A percentile compares a stretch with the other conserved stretches of the same genome.
phyloP scores from a whole-genome alignment of 2,797 vertebrate genomes.

The Hoplostethus mediterraneus region DNA sequence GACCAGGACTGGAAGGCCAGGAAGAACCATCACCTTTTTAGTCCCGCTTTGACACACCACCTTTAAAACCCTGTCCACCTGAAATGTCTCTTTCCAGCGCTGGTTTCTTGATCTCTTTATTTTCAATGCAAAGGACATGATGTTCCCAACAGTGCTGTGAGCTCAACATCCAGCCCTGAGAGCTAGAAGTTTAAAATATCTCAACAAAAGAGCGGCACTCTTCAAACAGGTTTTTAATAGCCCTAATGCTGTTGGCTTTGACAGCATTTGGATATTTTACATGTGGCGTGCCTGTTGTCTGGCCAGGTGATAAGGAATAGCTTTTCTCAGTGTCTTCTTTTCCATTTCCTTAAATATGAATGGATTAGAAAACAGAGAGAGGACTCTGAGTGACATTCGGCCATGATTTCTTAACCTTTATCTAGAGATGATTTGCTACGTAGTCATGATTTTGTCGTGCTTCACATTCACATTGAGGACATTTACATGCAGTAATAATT shows the following conservation, averaged over 20 bases:
- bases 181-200: background rate
- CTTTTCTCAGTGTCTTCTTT: too few relatives aligned
- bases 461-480: too few relatives aligned
- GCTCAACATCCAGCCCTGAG: background rate
- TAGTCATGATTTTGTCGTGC: too few relatives aligned
- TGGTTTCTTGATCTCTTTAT: background rate
- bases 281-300: too few relatives aligned
- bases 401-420: too few relatives aligned
- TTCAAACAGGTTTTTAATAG: background rate
- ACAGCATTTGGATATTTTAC: background rate
- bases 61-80: background rate
- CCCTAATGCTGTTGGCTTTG: background rate
- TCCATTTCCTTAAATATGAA: too few relatives aligned
- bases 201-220: background rate
- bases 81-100: background rate
- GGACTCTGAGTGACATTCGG: too few relatives aligned
- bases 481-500: too few relatives aligned
- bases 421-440: too few relatives aligned
- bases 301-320: background rate
- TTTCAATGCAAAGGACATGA: background rate
- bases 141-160: background rate
- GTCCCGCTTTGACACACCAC: too few relatives aligned
- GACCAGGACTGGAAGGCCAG: conserved; percentile 42
- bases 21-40: background rate
- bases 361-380: too few relatives aligned